A percentile compares a stretch with the other conserved stretches of the same genome.
These are phyloP conservation scores for Drosophila repletoides DNA, from an alignment of 1,140 invertebrate species.

Conservation along the genomic window DNA sequence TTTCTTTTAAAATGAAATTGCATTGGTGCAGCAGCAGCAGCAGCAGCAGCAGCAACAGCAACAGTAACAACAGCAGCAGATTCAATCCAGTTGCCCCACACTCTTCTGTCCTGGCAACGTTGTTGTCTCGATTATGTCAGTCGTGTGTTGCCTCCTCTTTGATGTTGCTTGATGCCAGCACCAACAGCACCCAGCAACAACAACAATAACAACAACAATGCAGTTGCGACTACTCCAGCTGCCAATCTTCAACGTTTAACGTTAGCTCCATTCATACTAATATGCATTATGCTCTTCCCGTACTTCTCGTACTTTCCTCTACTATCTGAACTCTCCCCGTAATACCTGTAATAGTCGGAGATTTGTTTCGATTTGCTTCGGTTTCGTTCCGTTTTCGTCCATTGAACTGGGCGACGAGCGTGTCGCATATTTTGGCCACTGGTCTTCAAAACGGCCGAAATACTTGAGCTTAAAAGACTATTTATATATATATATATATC, in stretches of 20 bases:
- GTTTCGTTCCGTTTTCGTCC: slow-evolving; percentile 34
- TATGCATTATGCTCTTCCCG: slow-evolving; percentile 32
- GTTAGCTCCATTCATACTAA: slow-evolving; percentile 40
- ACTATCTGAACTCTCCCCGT: neutral
- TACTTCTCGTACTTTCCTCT: neutral
- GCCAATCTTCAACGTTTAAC: slow-evolving; percentile 37
- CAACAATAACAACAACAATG: slow-evolving; percentile 13
- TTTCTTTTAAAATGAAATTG: slow-evolving; percentile 78
- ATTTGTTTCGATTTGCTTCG: slow-evolving; percentile 14
- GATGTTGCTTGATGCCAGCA: slow-evolving; percentile 54
- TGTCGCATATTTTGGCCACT: slow-evolving; percentile 43
- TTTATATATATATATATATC: too few relatives aligned
- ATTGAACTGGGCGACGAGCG: slow-evolving; percentile 45
- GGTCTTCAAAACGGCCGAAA: slow-evolving; percentile 13
- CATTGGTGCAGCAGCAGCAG: slow-evolving; percentile 40
- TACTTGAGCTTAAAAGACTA: neutral
- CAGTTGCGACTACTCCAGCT: slow-evolving; percentile 11
- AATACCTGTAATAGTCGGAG: slow-evolving; percentile 14
- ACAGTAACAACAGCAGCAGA: slow-evolving; percentile 22
- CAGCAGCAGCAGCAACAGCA: slow-evolving; percentile 14
- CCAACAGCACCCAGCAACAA: slow-evolving; percentile 12
- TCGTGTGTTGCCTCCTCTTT: slow-evolving; percentile 74
- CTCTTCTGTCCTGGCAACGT: slow-evolving; percentile 46
- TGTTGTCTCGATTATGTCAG: slow-evolving; percentile 78
- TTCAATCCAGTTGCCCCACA: slow-evolving; percentile 9